Evolutionary conservation across 2,113 vertebrate species (phyloP), one percentile per base, ranked within the genome.

Genomic region (Seriola rivoliana): DNA sequence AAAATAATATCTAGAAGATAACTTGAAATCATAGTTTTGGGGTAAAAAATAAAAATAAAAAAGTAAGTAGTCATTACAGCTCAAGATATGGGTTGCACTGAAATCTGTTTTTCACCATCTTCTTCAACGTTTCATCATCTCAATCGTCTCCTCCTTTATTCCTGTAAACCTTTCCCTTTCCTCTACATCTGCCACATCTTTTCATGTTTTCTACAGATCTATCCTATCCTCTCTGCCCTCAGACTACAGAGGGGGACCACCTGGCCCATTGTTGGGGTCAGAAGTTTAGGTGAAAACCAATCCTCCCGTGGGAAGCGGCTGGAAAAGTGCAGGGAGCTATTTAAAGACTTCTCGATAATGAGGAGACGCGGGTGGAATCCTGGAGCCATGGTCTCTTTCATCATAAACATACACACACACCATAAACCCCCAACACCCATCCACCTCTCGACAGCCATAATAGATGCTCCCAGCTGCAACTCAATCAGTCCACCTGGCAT

Each of bases 261-360:
- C 81, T 67, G 59, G 10, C 77, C 38, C 42, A 85, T 80, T 71
- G 71, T 70, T 19, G 68, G 71, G 90, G 91, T 93, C 88, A 93
- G 50, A 71, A 89, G 91, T 91, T 92, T 63, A 88, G 58, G 29
- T 5, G 88, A 78, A 93, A 92, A 72, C 75, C 59, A 86, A 92
- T 66, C 82, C 88, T 86, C 88, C 71, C 57, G 0, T 34, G 81
- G 85, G 89, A 86, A 85, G 75, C 1, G 1, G 66, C 32, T 46
- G 66, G 36, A 80, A 72, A 84, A 92, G 80, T 70, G 21, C 68
- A 78, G 32, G 23, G 29, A 59, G 76, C 89, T 95, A 94, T 94
- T 95, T 92, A 88, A 85, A 93, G 90, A 59, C 21, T 16, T 40
- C 58, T 80, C 8, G 78, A 92, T 93, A 94, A 93, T 91, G 80